These are phyloP conservation scores for Turdus rufiventris DNA, from an alignment of 2,113 vertebrate genomes.

Conservation along the genomic window DNA sequence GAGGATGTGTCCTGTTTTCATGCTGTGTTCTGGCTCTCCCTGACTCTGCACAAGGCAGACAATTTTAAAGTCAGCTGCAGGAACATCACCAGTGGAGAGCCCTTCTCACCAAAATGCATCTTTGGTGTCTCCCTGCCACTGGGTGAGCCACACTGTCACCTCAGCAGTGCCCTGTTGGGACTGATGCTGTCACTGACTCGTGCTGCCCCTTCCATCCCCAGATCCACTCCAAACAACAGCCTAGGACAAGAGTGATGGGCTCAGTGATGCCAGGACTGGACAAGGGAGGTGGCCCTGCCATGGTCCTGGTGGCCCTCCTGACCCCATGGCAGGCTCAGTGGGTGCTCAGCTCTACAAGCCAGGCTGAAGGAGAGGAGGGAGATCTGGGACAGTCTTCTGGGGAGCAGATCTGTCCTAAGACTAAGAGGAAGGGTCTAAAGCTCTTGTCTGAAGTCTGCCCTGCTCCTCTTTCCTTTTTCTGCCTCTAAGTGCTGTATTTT, in stretches of 20 bases:
- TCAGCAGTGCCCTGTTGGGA: neutral
- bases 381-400: neutral
- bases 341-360: neutral
- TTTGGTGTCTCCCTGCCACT: neutral
- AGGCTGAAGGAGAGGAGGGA: neutral
- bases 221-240: neutral
- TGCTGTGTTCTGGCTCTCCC: neutral
- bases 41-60: neutral
- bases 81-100: neutral
- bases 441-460: neutral
- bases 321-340: neutral
- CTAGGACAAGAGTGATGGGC: neutral
- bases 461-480: neutral
- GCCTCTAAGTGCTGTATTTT: neutral
- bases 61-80: neutral
- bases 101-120: neutral
- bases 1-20: fast-evolving
- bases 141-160: neutral
- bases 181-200: neutral
- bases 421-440: neutral
- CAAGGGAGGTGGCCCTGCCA: neutral
- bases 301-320: fast-evolving
- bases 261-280: neutral
- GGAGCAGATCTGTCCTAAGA: neutral
- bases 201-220: neutral